These are phyloP conservation scores for Illadopsis cleaveri DNA, from an alignment of 2,113 vertebrate species.

Conservation along the genomic window DNA sequence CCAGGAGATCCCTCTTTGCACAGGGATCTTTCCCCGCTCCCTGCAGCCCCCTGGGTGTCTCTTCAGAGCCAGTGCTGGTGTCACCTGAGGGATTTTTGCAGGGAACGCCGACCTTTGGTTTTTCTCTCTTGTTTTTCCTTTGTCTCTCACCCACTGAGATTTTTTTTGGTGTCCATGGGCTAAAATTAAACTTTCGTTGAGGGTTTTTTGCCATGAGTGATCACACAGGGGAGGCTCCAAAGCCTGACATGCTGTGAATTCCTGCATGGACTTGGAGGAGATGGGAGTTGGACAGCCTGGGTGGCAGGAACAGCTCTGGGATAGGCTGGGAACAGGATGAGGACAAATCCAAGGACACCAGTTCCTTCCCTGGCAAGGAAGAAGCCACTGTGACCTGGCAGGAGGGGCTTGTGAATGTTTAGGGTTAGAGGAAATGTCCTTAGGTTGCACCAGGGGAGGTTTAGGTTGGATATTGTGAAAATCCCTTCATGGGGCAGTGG, in stretches of 20 bases:
- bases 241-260: background rate
- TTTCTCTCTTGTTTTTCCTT: background rate
- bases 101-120: background rate
- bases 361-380: background rate
- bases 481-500: background rate
- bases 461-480: background rate
- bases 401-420: fast-evolving
- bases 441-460: background rate
- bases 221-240: background rate
- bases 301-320: background rate
- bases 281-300: background rate
- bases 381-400: background rate
- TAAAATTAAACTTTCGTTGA: background rate
- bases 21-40: background rate
- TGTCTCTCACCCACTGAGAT: background rate
- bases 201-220: background rate
- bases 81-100: background rate
- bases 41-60: background rate
- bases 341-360: background rate
- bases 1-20: background rate
- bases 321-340: background rate
- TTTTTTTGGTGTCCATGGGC: background rate
- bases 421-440: background rate
- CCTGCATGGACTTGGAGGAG: background rate
- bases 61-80: background rate